These are phyloP conservation scores for Nesogale talazaci DNA, from an alignment of 2,113 vertebrate genomes.

Conservation along the genomic window DNA sequence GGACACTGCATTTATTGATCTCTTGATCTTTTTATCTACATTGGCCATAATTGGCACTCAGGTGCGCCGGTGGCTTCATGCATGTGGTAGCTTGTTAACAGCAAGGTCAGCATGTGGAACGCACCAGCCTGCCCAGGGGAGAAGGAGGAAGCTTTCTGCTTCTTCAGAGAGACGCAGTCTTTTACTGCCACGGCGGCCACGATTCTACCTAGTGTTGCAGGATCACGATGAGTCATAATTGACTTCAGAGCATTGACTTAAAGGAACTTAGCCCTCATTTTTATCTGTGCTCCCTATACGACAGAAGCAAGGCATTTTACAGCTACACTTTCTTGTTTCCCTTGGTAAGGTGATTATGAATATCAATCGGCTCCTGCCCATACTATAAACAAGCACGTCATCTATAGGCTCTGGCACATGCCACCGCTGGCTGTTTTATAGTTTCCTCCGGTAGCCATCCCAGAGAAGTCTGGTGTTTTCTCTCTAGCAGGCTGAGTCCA, in stretches of 20 bases:
- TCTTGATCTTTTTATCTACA: too few relatives aligned
- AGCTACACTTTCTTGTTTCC: neutral
- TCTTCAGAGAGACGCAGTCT: too few relatives aligned
- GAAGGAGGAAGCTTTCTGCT: too few relatives aligned
- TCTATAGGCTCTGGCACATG: neutral
- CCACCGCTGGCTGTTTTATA: neutral
- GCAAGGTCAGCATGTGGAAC: too few relatives aligned
- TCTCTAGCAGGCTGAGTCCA: neutral
- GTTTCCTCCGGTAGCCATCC: neutral
- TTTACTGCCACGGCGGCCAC: too few relatives aligned
- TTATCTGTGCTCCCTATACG: neutral
- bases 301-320: neutral
- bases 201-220: neutral
- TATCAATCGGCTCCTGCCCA: neutral
- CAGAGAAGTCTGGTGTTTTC: neutral
- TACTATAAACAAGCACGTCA: neutral
- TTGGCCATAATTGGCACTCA: too few relatives aligned
- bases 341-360: neutral
- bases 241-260: too few relatives aligned
- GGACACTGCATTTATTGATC: neutral
- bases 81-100: too few relatives aligned
- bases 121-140: too few relatives aligned
- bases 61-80: too few relatives aligned
- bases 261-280: neutral
- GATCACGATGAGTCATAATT: too few relatives aligned